Base-by-base conservation (phyloP, 2,888 invertebrate species). In the Andrena bicolor region DNA sequence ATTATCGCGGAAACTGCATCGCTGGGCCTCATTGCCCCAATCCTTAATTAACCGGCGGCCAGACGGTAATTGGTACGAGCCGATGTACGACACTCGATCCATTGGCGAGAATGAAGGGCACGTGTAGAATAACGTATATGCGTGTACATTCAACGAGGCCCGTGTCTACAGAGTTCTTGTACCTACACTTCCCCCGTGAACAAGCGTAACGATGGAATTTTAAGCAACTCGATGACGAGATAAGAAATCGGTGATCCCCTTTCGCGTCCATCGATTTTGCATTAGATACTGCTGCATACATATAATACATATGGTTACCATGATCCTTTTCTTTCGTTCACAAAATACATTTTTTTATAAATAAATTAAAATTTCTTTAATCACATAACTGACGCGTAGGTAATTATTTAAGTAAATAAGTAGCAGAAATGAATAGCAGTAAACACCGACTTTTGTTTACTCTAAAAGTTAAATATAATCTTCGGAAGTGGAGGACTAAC, bases 1-100 rank as follows among this genome's bases (percentile, higher is more conserved):
- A 91, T 91, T 92, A 92, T 92, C 92, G 88, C 90, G 86, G 90
- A 90, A 92, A 92, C 90, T 90, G 83, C 91, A 91, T 91, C 89
- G 91, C 86, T 80, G 86, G 88, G 91, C 90, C 92, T 91, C 92
- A 90, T 92, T 92, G 92, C 91, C 90, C 90, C 91, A 90, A 91
- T 92, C 91, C 90, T 91, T 92, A 92, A 92, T 92, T 92, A 92
- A 91, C 91, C 88, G 83, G 85, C 90, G 80, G 86, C 87, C 89
- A 86, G 90, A 90, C 91, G 90, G 86, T 92, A 92, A 92, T 92
- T 91, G 91, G 90, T 88, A 89, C 86, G 87, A 85, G 79, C 86
- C 87, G 88, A 82, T 88, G 85, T 87, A 88, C 88, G 81, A 85
- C 86, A 80, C 77, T 80, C 86, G 87, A 85, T 89, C 88, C 87